Conservation (phyloP, 2,113 vertebrate genomes). For the Telmatochromis brachygnathus region DNA sequence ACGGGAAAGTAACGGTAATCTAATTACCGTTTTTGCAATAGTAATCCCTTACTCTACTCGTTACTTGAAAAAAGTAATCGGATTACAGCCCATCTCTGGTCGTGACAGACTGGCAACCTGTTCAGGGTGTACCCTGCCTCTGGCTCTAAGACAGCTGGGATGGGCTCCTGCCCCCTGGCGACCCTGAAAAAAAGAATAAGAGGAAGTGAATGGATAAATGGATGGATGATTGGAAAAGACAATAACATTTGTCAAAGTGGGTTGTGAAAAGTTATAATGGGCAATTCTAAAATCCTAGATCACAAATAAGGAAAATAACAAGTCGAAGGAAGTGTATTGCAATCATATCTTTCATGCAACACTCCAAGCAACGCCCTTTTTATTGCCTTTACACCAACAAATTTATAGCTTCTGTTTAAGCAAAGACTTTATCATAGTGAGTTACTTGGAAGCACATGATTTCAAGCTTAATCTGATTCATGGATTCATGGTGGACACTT, state of each 20-base stretch:
- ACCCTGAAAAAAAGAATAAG: neutral
- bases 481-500: neutral
- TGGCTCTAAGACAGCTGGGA: neutral
- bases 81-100: no score
- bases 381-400: neutral
- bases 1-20: accelerated
- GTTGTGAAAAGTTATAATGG: neutral
- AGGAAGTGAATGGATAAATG: neutral
- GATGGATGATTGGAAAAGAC: neutral
- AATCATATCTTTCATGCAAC: neutral
- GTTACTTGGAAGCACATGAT: neutral
- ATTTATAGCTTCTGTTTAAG: neutral
- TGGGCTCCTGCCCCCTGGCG: neutral
- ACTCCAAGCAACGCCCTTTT: neutral
- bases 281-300: neutral
- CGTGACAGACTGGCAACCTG: neutral
- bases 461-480: conserved; percentile 7
- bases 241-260: neutral
- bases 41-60: accelerated
- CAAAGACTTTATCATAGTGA: neutral
- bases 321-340: neutral
- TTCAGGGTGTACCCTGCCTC: neutral
- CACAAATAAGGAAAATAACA: neutral
- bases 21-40: no score
- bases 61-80: no score